phyloP scores from a whole-genome alignment of 2,888 invertebrate species.

The Dynastes tityus region DNA sequence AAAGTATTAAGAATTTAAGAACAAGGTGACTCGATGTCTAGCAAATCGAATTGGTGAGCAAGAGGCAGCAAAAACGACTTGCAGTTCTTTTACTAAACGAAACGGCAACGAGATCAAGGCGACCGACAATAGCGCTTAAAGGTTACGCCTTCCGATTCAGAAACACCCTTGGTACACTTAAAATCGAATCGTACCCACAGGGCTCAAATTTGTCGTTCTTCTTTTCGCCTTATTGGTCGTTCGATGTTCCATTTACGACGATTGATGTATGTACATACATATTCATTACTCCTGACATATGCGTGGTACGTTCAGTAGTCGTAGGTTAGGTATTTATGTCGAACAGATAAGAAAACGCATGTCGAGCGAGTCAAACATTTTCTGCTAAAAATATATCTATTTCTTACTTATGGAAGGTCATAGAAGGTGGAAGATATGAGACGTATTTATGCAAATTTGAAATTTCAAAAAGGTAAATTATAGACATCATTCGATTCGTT shows the following conservation, averaged over 20 bases:
- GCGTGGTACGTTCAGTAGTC: too few species aligned
- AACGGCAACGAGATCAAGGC: conserved; percentile 53
- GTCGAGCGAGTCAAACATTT: too few species aligned
- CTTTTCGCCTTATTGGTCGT: conserved; percentile 12
- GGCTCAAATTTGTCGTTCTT: conserved; percentile 21
- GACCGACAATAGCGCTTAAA: conserved; percentile 47
- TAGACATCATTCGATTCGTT: too few species aligned
- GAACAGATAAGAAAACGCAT: too few species aligned
- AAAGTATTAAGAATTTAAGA: conserved; percentile 50
- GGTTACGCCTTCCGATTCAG: conserved; percentile 45
- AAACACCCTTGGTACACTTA: conserved; percentile 50
- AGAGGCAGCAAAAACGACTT: conserved; percentile 6
- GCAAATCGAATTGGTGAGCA: conserved; percentile 29
- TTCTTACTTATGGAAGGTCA: too few species aligned
- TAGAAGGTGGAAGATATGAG: too few species aligned
- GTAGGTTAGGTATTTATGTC: too few species aligned
- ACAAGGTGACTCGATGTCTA: conserved; percentile 52
- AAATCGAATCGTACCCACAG: conserved; percentile 33
- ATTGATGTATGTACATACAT: not conserved
- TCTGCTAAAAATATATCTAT: too few species aligned
- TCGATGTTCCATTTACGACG: conserved; percentile 8
- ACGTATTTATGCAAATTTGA: too few species aligned
- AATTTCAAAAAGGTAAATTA: too few species aligned
- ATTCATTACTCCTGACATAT: not conserved
- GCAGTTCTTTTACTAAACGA: conserved; percentile 12